Evolutionary conservation across 2,797 vertebrate species (phyloP).

Genomic region (Myoxocephalus aenaeus): DNA sequence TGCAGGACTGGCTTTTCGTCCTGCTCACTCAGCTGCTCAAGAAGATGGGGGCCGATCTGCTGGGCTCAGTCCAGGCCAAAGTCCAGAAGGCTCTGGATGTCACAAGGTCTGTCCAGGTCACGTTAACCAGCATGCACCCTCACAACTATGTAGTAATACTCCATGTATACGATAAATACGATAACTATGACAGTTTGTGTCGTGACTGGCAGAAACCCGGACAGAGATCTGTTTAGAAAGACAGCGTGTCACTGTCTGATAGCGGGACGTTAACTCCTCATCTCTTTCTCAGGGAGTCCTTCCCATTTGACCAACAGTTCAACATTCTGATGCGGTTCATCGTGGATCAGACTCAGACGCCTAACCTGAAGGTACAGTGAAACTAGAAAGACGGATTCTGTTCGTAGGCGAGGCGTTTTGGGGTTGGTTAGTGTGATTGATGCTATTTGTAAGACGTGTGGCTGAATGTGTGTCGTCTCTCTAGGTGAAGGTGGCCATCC

Average conservation of each 20-base stretch:
- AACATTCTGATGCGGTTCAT: conserved; percentile 99
- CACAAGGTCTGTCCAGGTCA: conserved; percentile 85
- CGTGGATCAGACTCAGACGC: conserved; percentile 98
- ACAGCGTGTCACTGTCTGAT: conserved; percentile 60
- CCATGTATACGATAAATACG: too few relatives aligned
- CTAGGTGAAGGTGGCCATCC: conserved; percentile 96
- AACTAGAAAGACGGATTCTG: neutral
- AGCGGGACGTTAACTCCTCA: conserved; percentile 68
- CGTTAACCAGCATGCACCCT: neutral
- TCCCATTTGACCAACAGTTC: conserved; percentile 98
- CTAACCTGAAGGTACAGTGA: conserved; percentile 90
- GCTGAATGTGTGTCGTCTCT: neutral
- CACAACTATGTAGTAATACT: neutral
- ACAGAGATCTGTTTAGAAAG: neutral
- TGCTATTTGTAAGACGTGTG: neutral
- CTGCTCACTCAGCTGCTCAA: conserved; percentile 96
- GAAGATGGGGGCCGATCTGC: conserved; percentile 97
- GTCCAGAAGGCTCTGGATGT: conserved; percentile 96
- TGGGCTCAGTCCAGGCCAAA: conserved; percentile 97
- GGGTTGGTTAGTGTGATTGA: neutral
- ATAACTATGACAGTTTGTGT: neutral
- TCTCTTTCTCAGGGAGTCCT: conserved; percentile 89
- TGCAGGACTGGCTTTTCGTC: conserved; percentile 98
- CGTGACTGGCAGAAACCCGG: neutral
- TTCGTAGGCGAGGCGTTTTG: too few relatives aligned